Conservation (phyloP, 2,888 invertebrate genomes). For the Catonia carolina region DNA sequence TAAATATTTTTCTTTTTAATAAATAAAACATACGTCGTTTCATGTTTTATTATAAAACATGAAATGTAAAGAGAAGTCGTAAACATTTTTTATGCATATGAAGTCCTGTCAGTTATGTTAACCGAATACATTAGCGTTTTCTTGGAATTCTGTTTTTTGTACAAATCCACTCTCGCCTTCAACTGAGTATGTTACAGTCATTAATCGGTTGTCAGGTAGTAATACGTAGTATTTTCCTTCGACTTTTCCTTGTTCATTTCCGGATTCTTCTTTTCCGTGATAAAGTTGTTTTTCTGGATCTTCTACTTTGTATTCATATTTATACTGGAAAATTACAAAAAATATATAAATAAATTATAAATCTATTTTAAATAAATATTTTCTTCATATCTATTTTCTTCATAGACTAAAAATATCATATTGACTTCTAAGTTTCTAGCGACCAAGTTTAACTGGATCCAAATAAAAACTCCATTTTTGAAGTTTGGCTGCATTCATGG, state of each 20-base stretch:
- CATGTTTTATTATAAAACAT: too few relatives aligned
- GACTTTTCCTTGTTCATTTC: constrained; percentile 56
- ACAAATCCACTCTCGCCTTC: constrained; percentile 66
- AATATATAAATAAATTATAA: constrained; percentile 16
- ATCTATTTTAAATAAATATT: not conserved
- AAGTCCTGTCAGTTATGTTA: too few relatives aligned
- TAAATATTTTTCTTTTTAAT: too few relatives aligned
- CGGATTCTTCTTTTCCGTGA: constrained; percentile 62
- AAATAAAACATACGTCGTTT: too few relatives aligned
- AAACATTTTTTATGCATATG: too few relatives aligned
- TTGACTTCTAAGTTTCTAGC: not conserved
- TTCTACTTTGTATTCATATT: constrained; percentile 67
- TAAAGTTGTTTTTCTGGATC: constrained; percentile 59
- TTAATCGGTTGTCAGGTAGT: constrained; percentile 62
- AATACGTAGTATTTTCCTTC: constrained; percentile 61
- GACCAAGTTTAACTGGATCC: not conserved
- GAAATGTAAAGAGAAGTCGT: too few relatives aligned
- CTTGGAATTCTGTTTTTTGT: constrained; percentile 59
- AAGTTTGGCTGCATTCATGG: too few relatives aligned
- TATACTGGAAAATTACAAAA: constrained; percentile 50
- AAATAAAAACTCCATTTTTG: too few relatives aligned
- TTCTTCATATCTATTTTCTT: not conserved
- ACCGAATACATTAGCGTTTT: constrained; percentile 52
- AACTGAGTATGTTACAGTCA: constrained; percentile 65
- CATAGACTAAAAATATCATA: not conserved